Evolutionary conservation across 2,888 invertebrate species (phyloP).

Genomic region (Ophion costatus): DNA sequence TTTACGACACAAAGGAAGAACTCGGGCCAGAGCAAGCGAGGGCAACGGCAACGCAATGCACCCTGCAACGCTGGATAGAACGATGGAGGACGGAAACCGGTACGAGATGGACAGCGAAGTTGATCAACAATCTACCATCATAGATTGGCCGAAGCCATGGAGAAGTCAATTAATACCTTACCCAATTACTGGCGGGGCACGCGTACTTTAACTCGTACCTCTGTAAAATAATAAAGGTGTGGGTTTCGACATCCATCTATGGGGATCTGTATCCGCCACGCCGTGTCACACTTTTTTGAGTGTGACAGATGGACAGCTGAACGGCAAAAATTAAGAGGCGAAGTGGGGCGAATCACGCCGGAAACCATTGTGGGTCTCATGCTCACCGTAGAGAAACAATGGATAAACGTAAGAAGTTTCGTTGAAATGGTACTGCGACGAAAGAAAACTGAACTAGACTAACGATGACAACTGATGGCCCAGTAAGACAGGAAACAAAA

Average conservation of each 20-base stretch:
- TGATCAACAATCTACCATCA: conserved; percentile 32
- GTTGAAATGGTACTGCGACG: too few species aligned
- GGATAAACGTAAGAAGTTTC: too few species aligned
- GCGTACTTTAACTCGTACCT: conserved; percentile 65
- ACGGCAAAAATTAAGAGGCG: too few species aligned
- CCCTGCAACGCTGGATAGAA: conserved; percentile 13
- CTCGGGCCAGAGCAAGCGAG: conserved; percentile 45
- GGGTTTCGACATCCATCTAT: neutral
- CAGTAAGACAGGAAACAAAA: too few species aligned
- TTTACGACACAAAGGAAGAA: conserved; percentile 26
- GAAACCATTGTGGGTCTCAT: too few species aligned
- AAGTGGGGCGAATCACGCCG: too few species aligned
- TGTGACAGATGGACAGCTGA: too few species aligned
- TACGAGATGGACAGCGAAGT: conserved; percentile 58
- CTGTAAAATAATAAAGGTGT: neutral
- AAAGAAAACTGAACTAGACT: too few species aligned
- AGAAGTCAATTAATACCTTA: conserved; percentile 63
- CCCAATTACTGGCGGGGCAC: conserved; percentile 65
- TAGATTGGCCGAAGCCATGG: conserved; percentile 60
- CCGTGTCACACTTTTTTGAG: conserved; percentile 26
- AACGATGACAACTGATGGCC: too few species aligned
- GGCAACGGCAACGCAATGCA: neutral
- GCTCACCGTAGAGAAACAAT: too few species aligned
- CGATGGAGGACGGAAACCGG: conserved; percentile 26
- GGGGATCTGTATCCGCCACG: neutral